These are phyloP conservation scores for Bellardia pandia DNA, from an alignment of 2,888 invertebrate genomes.

Conservation along the genomic window DNA sequence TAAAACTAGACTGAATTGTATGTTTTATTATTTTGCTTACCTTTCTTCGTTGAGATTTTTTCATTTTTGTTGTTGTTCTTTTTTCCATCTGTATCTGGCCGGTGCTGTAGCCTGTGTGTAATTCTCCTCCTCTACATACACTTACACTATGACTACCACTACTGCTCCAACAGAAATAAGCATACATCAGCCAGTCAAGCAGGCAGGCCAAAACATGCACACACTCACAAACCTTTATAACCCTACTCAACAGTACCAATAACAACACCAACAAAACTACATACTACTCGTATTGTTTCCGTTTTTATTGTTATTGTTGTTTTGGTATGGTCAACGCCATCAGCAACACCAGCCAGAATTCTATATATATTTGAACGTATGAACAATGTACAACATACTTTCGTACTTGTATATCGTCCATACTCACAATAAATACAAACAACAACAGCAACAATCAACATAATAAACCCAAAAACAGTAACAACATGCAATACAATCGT, in stretches of 20 bases:
- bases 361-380: background rate
- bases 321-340: slow-evolving; percentile 66
- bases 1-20: slow-evolving; percentile 82
- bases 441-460: slow-evolving; percentile 21
- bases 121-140: slow-evolving; percentile 66
- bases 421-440: slow-evolving; percentile 9
- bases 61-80: slow-evolving; percentile 32
- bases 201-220: background rate
- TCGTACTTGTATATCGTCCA: slow-evolving; percentile 13
- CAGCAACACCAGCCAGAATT: slow-evolving; percentile 45
- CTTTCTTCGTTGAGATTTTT: slow-evolving; percentile 81
- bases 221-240: slow-evolving; percentile 16
- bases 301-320: slow-evolving; percentile 55
- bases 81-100: slow-evolving; percentile 51
- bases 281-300: slow-evolving; percentile 61
- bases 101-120: slow-evolving; percentile 46
- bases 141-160: slow-evolving; percentile 6
- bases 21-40: slow-evolving; percentile 80
- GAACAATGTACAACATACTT: background rate
- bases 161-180: slow-evolving; percentile 15
- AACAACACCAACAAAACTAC: slow-evolving; percentile 1
- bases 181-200: slow-evolving; percentile 50
- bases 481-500: slow-evolving; percentile 54
- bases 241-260: slow-evolving; percentile 37
- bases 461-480: slow-evolving; percentile 35